phyloP scores from a whole-genome alignment of 2,113 vertebrate genomes.

The Burhinus oedicnemus region DNA sequence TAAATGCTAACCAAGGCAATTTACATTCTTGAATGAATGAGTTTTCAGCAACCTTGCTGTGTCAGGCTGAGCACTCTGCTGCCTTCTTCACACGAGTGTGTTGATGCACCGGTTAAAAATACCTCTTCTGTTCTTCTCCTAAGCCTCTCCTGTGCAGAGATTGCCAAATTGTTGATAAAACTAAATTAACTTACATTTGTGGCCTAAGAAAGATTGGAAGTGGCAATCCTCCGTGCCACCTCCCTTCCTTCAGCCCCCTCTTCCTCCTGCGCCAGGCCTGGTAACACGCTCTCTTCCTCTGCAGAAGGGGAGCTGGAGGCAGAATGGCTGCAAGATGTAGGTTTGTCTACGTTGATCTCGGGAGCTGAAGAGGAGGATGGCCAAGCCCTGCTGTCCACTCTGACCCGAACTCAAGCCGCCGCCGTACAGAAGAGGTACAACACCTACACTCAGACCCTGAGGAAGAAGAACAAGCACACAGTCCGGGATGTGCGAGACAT shows the following conservation, averaged over 20 bases:
- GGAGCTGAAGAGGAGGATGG: constrained; percentile 80
- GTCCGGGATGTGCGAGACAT: constrained; percentile 89
- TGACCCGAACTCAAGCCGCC: constrained; percentile 89
- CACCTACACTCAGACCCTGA: constrained; percentile 91
- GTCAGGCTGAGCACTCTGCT: neutral
- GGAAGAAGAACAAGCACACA: constrained; percentile 86
- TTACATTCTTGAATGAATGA: neutral
- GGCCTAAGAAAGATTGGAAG: neutral
- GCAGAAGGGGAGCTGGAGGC: constrained; percentile 92
- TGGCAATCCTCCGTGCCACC: neutral
- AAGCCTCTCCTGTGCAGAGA: neutral
- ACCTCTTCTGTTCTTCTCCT: neutral
- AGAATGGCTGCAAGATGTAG: constrained; percentile 92
- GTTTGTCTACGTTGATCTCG: constrained; percentile 86
- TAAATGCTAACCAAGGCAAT: neutral
- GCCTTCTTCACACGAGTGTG: neutral
- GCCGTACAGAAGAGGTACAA: constrained; percentile 90
- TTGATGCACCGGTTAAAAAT: neutral
- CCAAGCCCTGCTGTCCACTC: constrained; percentile 89
- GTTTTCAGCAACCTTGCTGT: neutral
- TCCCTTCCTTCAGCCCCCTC: neutral
- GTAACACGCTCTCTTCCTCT: neutral
- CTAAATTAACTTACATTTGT: neutral
- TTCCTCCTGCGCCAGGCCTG: neutral
- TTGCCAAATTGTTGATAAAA: neutral